Conservation (phyloP, 1,140 invertebrate species). For the Limonius californicus region DNA sequence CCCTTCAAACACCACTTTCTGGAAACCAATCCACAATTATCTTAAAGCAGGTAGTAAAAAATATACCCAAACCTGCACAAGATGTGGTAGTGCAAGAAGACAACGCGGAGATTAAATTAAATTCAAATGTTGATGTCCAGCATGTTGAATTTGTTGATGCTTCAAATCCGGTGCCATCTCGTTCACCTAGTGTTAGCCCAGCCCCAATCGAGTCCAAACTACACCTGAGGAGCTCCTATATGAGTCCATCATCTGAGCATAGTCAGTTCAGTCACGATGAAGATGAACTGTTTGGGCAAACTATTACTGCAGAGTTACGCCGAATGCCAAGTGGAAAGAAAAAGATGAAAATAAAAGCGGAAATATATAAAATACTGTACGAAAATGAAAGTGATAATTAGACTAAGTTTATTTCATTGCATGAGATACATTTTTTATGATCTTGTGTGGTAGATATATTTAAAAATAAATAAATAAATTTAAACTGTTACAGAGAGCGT, state of each 20-base stretch:
- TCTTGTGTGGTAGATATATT: no score
- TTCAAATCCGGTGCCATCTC: background rate
- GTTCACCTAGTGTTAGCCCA: background rate
- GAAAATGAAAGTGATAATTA: constrained; percentile 21
- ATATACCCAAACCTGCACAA: no score
- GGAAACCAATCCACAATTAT: background rate
- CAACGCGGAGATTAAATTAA: background rate
- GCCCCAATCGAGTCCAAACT: background rate
- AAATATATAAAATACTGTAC: constrained; percentile 28
- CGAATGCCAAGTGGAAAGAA: constrained; percentile 19
- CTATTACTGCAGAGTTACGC: constrained; percentile 27
- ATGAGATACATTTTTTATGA: no score
- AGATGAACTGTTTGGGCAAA: constrained; percentile 29
- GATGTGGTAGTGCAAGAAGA: background rate
- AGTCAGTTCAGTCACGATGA: constrained; percentile 21
- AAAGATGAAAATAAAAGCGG: constrained; percentile 29
- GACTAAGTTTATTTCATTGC: no score
- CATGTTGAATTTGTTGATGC: constrained; percentile 2
- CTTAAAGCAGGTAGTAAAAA: no score
- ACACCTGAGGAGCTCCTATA: no score
- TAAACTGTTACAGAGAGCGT: no score
- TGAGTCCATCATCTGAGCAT: background rate
- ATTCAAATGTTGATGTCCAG: background rate
- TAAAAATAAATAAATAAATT: no score
- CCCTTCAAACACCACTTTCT: background rate